Evolutionary conservation across 2,888 invertebrate genomes (phyloP).

Genomic region (Thyatira batis): DNA sequence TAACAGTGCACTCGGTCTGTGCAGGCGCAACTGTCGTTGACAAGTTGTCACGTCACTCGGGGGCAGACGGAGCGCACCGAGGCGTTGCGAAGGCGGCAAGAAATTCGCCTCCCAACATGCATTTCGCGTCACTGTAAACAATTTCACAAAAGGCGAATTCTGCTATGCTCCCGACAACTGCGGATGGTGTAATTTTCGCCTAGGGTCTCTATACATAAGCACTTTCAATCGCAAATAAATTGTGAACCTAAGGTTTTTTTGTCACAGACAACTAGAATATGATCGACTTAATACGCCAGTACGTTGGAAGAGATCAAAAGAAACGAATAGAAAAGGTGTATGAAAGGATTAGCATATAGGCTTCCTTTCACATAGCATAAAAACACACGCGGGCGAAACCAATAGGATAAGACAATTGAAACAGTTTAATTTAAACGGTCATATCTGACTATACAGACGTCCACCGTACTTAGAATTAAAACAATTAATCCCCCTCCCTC

Average conservation of each 20-base stretch:
- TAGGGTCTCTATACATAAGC: too few species aligned
- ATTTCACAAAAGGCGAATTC: constrained; percentile 12
- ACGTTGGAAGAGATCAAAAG: too few species aligned
- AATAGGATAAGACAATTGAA: too few species aligned
- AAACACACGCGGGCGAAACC: too few species aligned
- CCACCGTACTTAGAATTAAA: constrained; percentile 15
- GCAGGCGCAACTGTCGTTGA: constrained; percentile 40
- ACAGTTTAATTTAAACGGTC: not conserved
- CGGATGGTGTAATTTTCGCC: not conserved
- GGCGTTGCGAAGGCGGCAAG: constrained; percentile 13
- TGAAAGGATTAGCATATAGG: too few species aligned
- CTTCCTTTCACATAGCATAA: too few species aligned
- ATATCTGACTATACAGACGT: not conserved
- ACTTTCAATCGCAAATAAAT: too few species aligned
- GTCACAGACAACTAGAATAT: too few species aligned
- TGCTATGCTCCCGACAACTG: constrained; percentile 7
- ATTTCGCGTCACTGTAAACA: constrained; percentile 12
- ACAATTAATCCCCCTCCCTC: constrained; percentile 38
- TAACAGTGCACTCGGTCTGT: constrained; percentile 6
- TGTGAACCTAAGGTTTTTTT: too few species aligned
- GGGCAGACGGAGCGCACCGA: constrained; percentile 26
- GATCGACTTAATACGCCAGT: too few species aligned
- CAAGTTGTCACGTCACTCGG: constrained; percentile 52
- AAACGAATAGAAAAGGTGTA: too few species aligned
- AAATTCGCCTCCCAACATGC: constrained; percentile 12